Base-by-base conservation (phyloP, 2,113 vertebrate species). In the Gallinago jamesoni region DNA sequence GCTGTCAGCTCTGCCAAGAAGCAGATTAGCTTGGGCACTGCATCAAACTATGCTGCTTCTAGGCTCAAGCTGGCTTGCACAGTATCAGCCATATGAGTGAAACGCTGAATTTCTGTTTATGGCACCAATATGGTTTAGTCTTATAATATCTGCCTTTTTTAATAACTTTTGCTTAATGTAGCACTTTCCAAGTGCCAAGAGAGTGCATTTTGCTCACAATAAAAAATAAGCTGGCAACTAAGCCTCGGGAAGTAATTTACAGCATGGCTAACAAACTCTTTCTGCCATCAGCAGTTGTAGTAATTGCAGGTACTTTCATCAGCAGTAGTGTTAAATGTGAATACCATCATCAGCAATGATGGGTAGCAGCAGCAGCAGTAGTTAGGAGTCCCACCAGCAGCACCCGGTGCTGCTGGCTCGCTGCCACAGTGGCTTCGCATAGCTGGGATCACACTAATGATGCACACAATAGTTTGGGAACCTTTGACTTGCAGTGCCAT, bases 241-340 rank as follows among this genome's bases (percentile, higher is more conserved):
- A 90, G 52, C 93, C 73, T 86, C 79, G 63, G 93, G 91, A 97
- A 92, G 64, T 43, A 94, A 95, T 94, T 96, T 95, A 84, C 86
- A 93, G 80, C 86, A 37, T 39, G 73, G 55, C 91, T 92, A 89
- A 70, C 93, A 92, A 93, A 96, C 83, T 91, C 92, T 67, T 62
- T 88, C 83, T 95, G 89, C 86, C 86, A 94, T 95, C 90, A 94
- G 96, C 94, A 93, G 64, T 92, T 93, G 96, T 37, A 89, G 94
- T 95, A 95, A 97, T 95, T 96, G 94, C 91, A 97, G 96, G 95
- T 95, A 96, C 89, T 96, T 95, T 89, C 68, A 94, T 93, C 95
- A 97, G 91, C 96, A 93, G 68, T 7, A 86, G 80, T 89, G 93
- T 94, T 94, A 93, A 94, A 86, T 93, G 94, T 96, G 95, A 94